A percentile compares a stretch with the other conserved stretches of the same genome.
Evolutionary conservation across 1,140 invertebrate species (phyloP).

Genomic region (Semibalanus balanoides): DNA sequence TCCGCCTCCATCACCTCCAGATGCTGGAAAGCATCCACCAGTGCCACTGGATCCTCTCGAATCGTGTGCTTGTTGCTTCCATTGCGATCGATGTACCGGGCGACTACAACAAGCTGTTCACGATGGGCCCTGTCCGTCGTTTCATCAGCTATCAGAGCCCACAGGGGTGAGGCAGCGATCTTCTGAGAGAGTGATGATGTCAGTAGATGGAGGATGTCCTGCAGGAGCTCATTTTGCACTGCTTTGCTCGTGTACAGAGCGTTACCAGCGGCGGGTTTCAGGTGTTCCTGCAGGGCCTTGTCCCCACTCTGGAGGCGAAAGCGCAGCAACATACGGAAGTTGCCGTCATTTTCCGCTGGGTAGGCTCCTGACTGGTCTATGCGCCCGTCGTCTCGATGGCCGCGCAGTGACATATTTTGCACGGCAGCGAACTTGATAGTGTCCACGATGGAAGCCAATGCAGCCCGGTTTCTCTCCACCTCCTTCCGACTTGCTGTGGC

Average conservation of each 20-base stretch:
- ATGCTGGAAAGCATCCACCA: conserved; percentile 3
- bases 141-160: conserved; percentile 7
- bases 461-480: no score
- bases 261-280: not conserved
- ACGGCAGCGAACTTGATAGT: no score
- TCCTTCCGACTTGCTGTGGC: no score
- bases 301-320: no score
- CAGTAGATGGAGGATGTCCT: not conserved
- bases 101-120: conserved; percentile 1
- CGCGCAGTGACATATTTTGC: no score
- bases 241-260: conserved; percentile 11
- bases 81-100: not conserved
- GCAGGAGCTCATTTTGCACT: conserved; percentile 7
- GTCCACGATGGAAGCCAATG: no score
- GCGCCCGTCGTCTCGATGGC: no score
- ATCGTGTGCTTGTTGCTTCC: not conserved
- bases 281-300: not conserved
- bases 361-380: no score
- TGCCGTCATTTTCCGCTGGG: no score
- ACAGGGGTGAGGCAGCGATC: conserved; percentile 1
- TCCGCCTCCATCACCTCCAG: conserved; percentile 5
- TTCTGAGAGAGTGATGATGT: not conserved
- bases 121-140: conserved; percentile 6
- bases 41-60: conserved; percentile 5
- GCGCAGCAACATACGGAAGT: no score